Base-by-base conservation (phyloP, 1,140 invertebrate species). In the Pseudomyrmex flavicornis region DNA sequence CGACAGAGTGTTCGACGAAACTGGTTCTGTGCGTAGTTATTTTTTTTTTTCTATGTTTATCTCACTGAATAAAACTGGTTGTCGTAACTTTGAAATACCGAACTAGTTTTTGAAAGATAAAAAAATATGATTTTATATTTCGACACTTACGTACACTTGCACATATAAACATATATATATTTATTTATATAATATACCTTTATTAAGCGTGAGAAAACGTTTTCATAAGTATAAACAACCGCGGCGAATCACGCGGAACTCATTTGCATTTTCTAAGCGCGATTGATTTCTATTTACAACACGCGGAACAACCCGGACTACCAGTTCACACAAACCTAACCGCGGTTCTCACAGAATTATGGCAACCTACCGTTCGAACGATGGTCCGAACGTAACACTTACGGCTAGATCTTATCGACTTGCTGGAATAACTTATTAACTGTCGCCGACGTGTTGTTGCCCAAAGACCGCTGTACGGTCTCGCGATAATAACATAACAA, bases 351-450 rank as follows among this genome's bases (percentile, higher is more conserved):
- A 35, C 35, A n/a, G 46, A 13, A 10, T 22, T 13, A 5, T 22
- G 54, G 76, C 66, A 70, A 58, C 54, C 65, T 79, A 79, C 76
- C 54, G 54, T 50, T 80, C 20, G 12, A 15, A 68, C 50, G 75
- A 69, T 46, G 15, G 15, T 46, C 17, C 62, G 50, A 68, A 56
- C 50, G 63, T 80, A 70, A 80, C 76, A 70, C 65, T 79, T 70
- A 70, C 52, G 44, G 4, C 15, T 72, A 80, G 35, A 35, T 80
- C 76, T 80, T 80, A 80, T 80, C 76, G 54, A 15, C n/a, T 13
- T 54, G 44, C 46, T n/a, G 76, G 65, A 35, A 73, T 75, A 82
- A 82, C 58, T 75, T 75, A 82, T 82, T 82, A 82, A 82, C 50
- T 48, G 59, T 74, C 85, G 35, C 22, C 54, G 22, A 15, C 72